Conservation (phyloP, 2,797 vertebrate genomes). For the Calcarius lapponicus region DNA sequence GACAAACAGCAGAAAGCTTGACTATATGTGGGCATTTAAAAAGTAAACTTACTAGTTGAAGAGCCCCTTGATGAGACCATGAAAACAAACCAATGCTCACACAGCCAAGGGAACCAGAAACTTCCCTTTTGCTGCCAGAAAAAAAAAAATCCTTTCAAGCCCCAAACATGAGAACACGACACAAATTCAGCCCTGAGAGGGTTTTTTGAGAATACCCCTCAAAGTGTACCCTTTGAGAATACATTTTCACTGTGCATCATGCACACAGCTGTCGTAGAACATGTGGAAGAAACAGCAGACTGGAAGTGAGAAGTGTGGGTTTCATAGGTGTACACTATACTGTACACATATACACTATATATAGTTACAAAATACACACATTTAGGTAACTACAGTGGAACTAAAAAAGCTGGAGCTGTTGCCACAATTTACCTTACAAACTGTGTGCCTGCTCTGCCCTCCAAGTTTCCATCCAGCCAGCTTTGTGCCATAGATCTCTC, state of each 20-base stretch:
- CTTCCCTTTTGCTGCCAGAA: background rate
- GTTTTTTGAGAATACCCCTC: background rate
- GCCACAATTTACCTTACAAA: background rate
- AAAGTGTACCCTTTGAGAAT: background rate
- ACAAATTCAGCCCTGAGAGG: background rate
- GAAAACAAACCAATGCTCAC: background rate
- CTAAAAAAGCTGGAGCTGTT: background rate
- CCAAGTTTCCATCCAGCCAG: background rate
- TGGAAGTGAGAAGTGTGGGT: background rate
- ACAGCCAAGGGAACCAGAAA: background rate
- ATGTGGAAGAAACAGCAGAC: rapidly evolving
- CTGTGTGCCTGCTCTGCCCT: background rate
- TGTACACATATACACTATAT: background rate
- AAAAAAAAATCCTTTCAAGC: background rate
- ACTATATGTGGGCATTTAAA: background rate
- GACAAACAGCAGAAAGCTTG: background rate
- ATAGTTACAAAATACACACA: background rate
- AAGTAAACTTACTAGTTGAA: background rate
- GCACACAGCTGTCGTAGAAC: background rate
- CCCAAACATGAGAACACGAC: background rate
- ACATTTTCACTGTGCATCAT: background rate
- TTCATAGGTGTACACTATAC: background rate
- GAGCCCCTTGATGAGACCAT: background rate
- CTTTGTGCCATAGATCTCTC: background rate
- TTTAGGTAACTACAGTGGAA: background rate